Evolutionary conservation across 2,797 vertebrate species (phyloP), one percentile per base, ranked within the genome.

Genomic region (Tangara arthus): DNA sequence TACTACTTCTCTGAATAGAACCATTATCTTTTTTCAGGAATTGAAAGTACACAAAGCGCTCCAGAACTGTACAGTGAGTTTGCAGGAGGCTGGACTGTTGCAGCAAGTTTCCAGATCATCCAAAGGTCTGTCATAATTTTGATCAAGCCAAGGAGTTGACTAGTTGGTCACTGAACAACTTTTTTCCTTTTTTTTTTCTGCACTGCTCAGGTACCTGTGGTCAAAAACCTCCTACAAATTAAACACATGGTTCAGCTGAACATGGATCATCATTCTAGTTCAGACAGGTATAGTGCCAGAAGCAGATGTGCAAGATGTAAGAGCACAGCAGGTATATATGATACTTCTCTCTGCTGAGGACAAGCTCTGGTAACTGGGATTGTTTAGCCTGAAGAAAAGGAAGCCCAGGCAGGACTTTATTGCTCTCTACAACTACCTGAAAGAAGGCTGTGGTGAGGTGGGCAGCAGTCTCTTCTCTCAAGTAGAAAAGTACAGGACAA

Each of bases 1-100:
- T 87, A 60, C 13, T 82, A 11, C 87, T 85, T 95, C 42, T 90
- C 71, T 94, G 92, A 96, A 90, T 63, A 84, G 64, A 71, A 42
- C n/a, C 14, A 89, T 89, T 84, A 42, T 82, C 56, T 93, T 73
- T 59, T 82, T 78, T 84, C 69, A 42, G 15, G 49, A 23, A 42
- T 11, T 86, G 66, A 78, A 89, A 95, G 59, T 57, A 82, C 53
- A 63, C 65, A 52, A 56, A 34, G 30, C 22, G 7, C 56, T 71
- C 41, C 18, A 68, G 41, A 76, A 52, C 30, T 42, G 41, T 26
- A 66, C 3, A 12, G 11, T 6, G 6, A 60, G 15, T 59, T 69
- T 89, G 60, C 26, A 46, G 61, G 56, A 80, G 19, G 22, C 41
- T 73, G 60, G 34, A 34, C 34, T 59, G 37, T 78, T 88, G 35